Evolutionary conservation across 2,888 invertebrate genomes (phyloP), one percentile per base, ranked within the genome.

Genomic region (Crioceris asparagi): DNA sequence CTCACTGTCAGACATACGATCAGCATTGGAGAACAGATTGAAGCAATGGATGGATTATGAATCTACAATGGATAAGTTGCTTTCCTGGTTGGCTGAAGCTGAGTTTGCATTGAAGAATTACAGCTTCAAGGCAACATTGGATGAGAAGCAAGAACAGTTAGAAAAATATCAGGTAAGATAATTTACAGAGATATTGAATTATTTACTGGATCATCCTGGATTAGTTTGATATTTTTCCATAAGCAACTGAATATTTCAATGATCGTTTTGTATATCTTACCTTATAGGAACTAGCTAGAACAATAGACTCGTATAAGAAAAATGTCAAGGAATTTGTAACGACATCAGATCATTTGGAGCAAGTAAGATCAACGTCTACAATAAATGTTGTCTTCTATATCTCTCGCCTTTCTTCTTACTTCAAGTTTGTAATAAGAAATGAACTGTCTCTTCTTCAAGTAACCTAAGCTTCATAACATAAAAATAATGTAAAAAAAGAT

Each of bases 1-100:
- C 0, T 78, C 83, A 0, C 68, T 88, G 19, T 77, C 74, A 48
- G 90, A 90, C 54, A 82, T 84, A 0, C 77, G 79, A 51, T 79
- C 83, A 43, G 78, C 79, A 15, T 69, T 91, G 19, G 86, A 90
- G 61, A 84, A 84, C 48, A 78, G 86, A 48, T 74, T 92, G 45
- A 81, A 83, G 48, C 85, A 90, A 62, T 93, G 93, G 93, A 79
- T 77, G 44, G 87, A 90, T 51, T 94, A 91, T 59, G 93, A 94
- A 57, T 75, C 77, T 45, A 82, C 85, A 1, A 74, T 87, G 51
- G 88, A 90, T 49, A 74, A 83, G 29, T 69, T 94, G 32, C 74
- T 87, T 38, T 73, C 73, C 32, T 92, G 92, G 88, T 64, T 94
- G 39, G 76, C 76, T 32, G 90, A 91, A 44, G 83, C 88, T 1